Evolutionary conservation across 2,888 invertebrate species (phyloP).

Genomic region (Sisyra terminalis): DNA sequence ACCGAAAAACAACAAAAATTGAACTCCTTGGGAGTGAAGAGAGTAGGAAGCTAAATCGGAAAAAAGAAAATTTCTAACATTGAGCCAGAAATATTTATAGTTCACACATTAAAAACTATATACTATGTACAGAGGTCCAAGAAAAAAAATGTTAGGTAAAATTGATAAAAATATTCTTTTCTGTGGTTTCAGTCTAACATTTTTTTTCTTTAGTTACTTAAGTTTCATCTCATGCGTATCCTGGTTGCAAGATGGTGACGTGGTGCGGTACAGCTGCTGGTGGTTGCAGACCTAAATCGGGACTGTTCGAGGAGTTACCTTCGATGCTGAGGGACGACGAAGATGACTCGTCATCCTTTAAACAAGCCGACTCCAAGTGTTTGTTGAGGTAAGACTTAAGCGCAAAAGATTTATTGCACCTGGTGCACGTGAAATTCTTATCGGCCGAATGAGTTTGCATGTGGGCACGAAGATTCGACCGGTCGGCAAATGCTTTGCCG

Average conservation of each 20-base stretch:
- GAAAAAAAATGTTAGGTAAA: too few relatives aligned
- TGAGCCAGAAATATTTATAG: too few relatives aligned
- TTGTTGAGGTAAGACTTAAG: conserved; percentile 90
- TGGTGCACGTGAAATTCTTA: conserved; percentile 76
- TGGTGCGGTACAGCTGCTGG: conserved; percentile 11
- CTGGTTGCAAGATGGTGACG: conserved; percentile 6
- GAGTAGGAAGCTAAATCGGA: too few relatives aligned
- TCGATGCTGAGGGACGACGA: not conserved
- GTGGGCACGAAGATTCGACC: conserved; percentile 83
- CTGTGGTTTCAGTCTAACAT: too few relatives aligned
- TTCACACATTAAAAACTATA: too few relatives aligned
- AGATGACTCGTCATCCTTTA: conserved; percentile 35
- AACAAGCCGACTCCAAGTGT: conserved; percentile 83
- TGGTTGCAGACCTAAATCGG: not conserved
- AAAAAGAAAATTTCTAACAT: too few relatives aligned
- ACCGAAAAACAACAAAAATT: too few relatives aligned
- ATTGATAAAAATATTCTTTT: too few relatives aligned
- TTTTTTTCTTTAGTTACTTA: too few relatives aligned
- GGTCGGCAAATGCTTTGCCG: conserved; percentile 87
- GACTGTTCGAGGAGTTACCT: not conserved
- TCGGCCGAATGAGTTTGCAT: conserved; percentile 87
- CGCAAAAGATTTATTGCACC: conserved; percentile 82
- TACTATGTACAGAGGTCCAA: too few relatives aligned
- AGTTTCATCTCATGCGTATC: too few relatives aligned
- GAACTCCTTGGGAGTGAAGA: too few relatives aligned